A percentile compares a stretch with the other conserved stretches of the same genome.
These are phyloP conservation scores for Notarius lentiginosus DNA, from an alignment of 2,113 vertebrate genomes.

Conservation along the genomic window DNA sequence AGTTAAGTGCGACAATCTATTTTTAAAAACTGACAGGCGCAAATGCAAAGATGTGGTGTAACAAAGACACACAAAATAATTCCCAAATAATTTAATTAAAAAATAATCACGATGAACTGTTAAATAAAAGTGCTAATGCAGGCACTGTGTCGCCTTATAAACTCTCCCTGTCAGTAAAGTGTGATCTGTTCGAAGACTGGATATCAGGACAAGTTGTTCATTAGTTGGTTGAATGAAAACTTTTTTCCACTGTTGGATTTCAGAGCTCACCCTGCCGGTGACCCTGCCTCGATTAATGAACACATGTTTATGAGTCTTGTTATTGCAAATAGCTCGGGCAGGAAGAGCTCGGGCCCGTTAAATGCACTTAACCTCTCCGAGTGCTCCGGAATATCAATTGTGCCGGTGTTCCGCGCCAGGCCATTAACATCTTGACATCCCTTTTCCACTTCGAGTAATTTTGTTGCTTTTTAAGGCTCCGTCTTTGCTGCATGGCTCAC, in stretches of 20 bases:
- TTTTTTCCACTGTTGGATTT: not conserved
- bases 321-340: slow-evolving; percentile 50
- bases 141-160: not conserved
- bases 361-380: slow-evolving; percentile 44
- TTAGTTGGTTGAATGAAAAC: not conserved
- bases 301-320: slow-evolving; percentile 48
- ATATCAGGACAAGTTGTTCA: not conserved
- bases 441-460: slow-evolving; percentile 52
- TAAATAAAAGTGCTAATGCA: not conserved
- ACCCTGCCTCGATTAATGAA: slow-evolving; percentile 47
- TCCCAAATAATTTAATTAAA: not conserved
- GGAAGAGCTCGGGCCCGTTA: slow-evolving; percentile 38
- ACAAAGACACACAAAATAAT: not conserved
- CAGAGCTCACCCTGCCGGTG: slow-evolving; percentile 2
- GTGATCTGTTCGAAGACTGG: not conserved
- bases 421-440: slow-evolving; percentile 56
- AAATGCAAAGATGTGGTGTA: not conserved
- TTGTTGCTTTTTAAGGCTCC: slow-evolving; percentile 47
- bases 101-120: not conserved
- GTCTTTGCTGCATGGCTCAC: slow-evolving; percentile 37
- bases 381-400: slow-evolving; percentile 54
- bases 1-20: not conserved
- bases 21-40: not conserved
- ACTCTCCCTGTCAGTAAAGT: too few species aligned
- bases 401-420: slow-evolving; percentile 2